Evolutionary conservation across 2,888 invertebrate species (phyloP).

Genomic region (Oxystoma pomonae): DNA sequence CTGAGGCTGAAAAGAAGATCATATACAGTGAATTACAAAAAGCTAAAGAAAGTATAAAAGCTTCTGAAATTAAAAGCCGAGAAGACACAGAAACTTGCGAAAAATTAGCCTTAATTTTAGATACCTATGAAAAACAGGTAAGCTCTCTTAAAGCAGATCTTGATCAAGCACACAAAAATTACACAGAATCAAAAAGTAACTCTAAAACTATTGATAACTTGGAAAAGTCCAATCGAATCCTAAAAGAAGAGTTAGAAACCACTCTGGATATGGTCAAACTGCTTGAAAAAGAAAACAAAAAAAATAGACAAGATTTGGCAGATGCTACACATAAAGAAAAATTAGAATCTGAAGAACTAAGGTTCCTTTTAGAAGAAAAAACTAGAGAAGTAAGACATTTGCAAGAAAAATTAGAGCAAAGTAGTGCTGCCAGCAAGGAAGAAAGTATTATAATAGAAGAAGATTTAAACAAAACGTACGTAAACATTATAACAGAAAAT

Average conservation of each 20-base stretch:
- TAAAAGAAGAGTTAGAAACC: constrained; percentile 2
- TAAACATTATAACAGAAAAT: constrained; percentile 35
- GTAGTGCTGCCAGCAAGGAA: constrained; percentile 24
- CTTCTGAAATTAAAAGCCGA: constrained; percentile 29
- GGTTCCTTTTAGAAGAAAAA: constrained; percentile 19
- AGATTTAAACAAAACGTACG: constrained; percentile 32
- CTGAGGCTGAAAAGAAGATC: constrained; percentile 37
- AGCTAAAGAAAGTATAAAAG: constrained; percentile 25
- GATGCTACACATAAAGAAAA: background rate
- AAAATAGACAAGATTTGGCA: background rate
- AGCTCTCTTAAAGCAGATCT: constrained; percentile 41
- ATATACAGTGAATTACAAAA: constrained; percentile 35
- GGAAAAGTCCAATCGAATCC: constrained; percentile 33
- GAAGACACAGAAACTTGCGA: constrained; percentile 32
- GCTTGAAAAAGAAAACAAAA: background rate
- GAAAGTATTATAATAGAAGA: constrained; percentile 21
- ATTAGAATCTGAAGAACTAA: constrained; percentile 17
- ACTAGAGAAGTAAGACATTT: constrained; percentile 14
- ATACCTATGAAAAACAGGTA: constrained; percentile 35
- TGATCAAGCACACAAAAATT: constrained; percentile 22
- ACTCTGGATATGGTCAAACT: constrained; percentile 1
- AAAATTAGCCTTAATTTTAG: constrained; percentile 32
- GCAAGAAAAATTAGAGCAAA: constrained; percentile 34
- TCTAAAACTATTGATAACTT: constrained; percentile 3
- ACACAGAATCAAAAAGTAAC: background rate